A percentile compares a stretch with the other conserved stretches of the same genome.
These are phyloP conservation scores for Tenthredo scrophulariae DNA, from an alignment of 2,888 invertebrate genomes.

Conservation along the genomic window DNA sequence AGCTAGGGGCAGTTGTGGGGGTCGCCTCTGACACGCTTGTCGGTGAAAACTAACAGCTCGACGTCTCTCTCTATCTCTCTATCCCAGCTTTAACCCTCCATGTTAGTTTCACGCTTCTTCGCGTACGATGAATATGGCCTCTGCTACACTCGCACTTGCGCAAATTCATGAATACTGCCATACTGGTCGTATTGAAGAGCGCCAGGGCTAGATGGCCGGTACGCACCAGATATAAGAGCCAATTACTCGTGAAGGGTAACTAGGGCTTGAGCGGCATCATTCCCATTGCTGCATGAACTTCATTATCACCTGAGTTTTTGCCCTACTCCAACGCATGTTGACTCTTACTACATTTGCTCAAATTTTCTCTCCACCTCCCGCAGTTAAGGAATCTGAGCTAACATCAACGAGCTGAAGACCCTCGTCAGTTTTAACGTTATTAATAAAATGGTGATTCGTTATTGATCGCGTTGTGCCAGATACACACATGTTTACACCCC, in stretches of 20 bases:
- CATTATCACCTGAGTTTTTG: conserved; percentile 9
- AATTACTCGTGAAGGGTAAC: conserved; percentile 29
- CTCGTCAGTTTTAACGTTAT: conserved; percentile 51
- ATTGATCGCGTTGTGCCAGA: conserved; percentile 51
- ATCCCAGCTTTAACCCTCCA: conserved; percentile 9
- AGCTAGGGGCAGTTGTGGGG: conserved; percentile 72
- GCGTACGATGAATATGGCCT: conserved; percentile 46
- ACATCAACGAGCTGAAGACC: conserved; percentile 36
- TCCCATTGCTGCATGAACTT: conserved; percentile 6
- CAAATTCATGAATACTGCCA: conserved; percentile 25
- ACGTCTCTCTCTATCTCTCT: conserved; percentile 49
- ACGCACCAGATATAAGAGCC: conserved; percentile 28
- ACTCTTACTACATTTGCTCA: background rate
- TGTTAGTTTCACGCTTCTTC: conserved; percentile 37
- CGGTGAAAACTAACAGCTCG: conserved; percentile 63
- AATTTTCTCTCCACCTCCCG: background rate
- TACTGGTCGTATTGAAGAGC: background rate
- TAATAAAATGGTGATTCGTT: conserved; percentile 50
- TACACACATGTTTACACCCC: conserved; percentile 47
- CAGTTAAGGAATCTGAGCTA: background rate
- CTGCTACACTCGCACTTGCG: conserved; percentile 39
- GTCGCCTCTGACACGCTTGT: conserved; percentile 73
- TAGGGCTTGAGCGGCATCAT: conserved; percentile 19
- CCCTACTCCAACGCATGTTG: background rate
- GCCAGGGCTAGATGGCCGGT: background rate